Evolutionary conservation across 1,140 invertebrate genomes (phyloP), one percentile per base, ranked within the genome.

Genomic region (Drosophila nigromelanica): DNA sequence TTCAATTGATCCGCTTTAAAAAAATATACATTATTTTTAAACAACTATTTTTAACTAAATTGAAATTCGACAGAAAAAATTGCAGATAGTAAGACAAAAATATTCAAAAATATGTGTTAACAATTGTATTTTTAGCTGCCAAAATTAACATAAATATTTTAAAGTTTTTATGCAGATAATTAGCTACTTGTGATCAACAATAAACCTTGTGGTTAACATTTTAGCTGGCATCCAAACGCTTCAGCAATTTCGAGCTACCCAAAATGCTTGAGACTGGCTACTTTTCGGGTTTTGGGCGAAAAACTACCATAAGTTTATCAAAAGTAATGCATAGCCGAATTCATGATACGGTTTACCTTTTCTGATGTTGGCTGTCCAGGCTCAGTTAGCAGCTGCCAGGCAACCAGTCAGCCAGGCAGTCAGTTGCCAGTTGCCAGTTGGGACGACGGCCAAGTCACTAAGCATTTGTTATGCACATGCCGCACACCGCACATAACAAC

Each of bases 301-400:
- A 59, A 67, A 63, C 66, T 60, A 43, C 30, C 37, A 33, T 18
- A 61, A 70, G 74, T 72, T 75, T 63, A 63, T 75, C 69, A 66
- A 42, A 47, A 62, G 67, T 83, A 73, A 83, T 64, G 72, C 61
- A 68, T 83, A 68, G 80, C 73, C 69, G 68, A 85, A 85, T 85
- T 71, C 81, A 85, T 85, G 81, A 80, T 80, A 85, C 62, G 80
- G 80, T 77, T 83, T 86, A 83, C 80, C 80, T 83, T 76, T 60
- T 67, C 75, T 79, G 75, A 82, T 74, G 77, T 70, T 59, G 78
- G 78, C 81, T 74, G 73, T 80, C 82, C 70, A 67, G 82, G 70
- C 68, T 67, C 78, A 79, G 69, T 70, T 87, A 75, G 66, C 80
- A 73, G 76, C 73, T 82, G 66, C 66, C 66, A 33, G 21, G 21